Base-by-base conservation (phyloP, 2,797 vertebrate genomes). In the Poliocrania exsul region DNA sequence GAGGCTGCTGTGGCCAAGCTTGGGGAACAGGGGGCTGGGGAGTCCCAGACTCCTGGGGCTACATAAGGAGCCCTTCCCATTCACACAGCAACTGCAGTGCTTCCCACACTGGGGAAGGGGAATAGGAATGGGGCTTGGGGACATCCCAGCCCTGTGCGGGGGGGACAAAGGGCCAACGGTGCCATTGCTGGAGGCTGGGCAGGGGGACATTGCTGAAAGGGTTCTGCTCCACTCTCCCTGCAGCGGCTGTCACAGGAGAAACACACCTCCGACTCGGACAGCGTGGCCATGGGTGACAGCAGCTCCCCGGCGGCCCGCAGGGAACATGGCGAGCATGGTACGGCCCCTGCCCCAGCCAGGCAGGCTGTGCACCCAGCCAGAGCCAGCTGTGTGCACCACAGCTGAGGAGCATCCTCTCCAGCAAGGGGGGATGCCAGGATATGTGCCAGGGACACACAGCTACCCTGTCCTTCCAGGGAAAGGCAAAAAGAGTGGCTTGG, bases 191-290 rank as follows among this genome's bases (percentile, higher is more conserved):
- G 49, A n/a, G 26, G 25, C 24, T 57, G 44, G 1, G 4, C 10
- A 23, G 21, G 38, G 40, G 23, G 18, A 40, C 1, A 0, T 16
- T 50, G 75, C 85, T 94, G 75, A 96, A 37, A n/a, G 28, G 18
- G 6, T 21, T 17, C 23, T 82, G 74, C 38, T 77, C 49, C 8
- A 29, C 70, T 85, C n/a, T 64, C 67, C 40, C 46, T 12, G 2
- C 98, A 99, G 99, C 97, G 98, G 93, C 95, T 99, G 73, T 98
- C 98, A 25, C 97, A 98, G 89, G 99, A 99, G 67, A 99, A 98
- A 83, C 99, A 98, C 93, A 98, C 98, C 7, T 99, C 99, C 0
- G 99, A 99, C 94, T 99, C 99, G 0, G 99, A 99, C 97, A 99
- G 99, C 1, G 94, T 98, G 49, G 98, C 97, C 2, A 97, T 97